Evolutionary conservation across 2,113 vertebrate genomes (phyloP), one percentile per base, ranked within the genome.

Genomic region (Cinclus mexicanus): DNA sequence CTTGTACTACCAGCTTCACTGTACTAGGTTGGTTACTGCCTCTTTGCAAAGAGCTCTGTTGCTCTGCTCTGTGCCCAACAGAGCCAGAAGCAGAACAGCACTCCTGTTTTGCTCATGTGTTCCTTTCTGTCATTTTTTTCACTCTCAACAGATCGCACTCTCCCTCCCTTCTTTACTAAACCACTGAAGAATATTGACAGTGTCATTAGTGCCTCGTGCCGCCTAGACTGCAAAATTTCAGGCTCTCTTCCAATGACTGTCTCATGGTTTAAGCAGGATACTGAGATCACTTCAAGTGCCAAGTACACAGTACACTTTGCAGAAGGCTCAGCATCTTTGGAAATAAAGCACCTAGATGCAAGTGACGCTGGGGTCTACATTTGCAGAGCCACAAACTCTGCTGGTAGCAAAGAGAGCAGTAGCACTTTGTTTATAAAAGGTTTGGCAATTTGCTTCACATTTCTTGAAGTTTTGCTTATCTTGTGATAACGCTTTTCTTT

Each of bases 341-440:
- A 98, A 95, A 98, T 99, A 93, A 97, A 96, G 85, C 83, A 94
- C 47, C 96, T 99, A 98, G 98, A 99, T 88, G 97, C 98, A 87
- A 95, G 78, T 25, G 99, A 99, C 4, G 98, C 99, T 76, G 99
- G 99, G 50, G 98, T 98, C 91, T 99, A 99, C 94, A 98, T 98
- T 85, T 99, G 99, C 92, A 98, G 97, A 97, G 99, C 99, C 92
- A 98, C 98, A 46, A 99, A 99, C 94, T 98, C 99, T 25, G 99
- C 99, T 75, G 99, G 99, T 90, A 98, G 98, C 96, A 99, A 99
- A 97, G 99, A 99, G 65, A 99, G 98, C 97, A 99, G 98, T 31
- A 99, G 99, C 96, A 98, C 99, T 31, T 97, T 99, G 92, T 98
- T 98, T 86, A 98, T 99, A 90, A 99, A 99, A 99, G 99, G 99